Evolutionary conservation across 1,140 invertebrate genomes (phyloP), one percentile per base, ranked within the genome.

Genomic region (Aphelenchoides fujianensis): DNA sequence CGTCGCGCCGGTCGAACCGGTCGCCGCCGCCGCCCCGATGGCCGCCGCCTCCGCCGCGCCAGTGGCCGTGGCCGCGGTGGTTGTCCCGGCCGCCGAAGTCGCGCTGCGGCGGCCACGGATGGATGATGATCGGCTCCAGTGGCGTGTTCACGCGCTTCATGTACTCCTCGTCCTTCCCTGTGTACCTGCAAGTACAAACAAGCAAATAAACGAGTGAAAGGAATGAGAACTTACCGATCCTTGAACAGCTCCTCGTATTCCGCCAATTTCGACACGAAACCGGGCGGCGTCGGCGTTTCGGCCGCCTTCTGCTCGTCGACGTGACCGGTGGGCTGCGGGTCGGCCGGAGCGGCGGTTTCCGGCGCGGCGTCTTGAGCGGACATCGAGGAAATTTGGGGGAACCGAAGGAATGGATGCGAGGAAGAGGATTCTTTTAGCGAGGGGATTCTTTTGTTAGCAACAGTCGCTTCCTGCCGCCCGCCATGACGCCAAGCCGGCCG

Each of bases 221-320:
- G 31, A 27, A 23, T 7, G 5, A 32, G 12, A 12, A 36, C 63
- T 32, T 32, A 66, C 63, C 63, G 16, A 48, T 66, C 32, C 32
- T 66, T 66, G 3, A 66, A 66, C 28, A 66, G n/a, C 36, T 66
- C 63, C 32, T 66, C 63, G 36, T 66, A 66, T 30, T 66, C 63
- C 12, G 27, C 31, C 12, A 66, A 48, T 55, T 35, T 66, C 12
- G 63, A 66, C 12, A 66, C 63, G 32, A 66, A 66, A 12, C 32
- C 63, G 36, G 16, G 19, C 31, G 31, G 23, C 0, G 63, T 19
- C 31, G 37, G 9, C 31, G 16, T 16, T 34, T 66, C 55, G 5
- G 7, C 34, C 5, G 55, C 34, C 55, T 59, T 59, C 23, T 5
- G 5, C 55, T 30, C 12, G 12, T 48, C 23, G 12, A 48, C 23